phyloP scores from a whole-genome alignment of 2,888 invertebrate species.

The Melinopterus prodromus region DNA sequence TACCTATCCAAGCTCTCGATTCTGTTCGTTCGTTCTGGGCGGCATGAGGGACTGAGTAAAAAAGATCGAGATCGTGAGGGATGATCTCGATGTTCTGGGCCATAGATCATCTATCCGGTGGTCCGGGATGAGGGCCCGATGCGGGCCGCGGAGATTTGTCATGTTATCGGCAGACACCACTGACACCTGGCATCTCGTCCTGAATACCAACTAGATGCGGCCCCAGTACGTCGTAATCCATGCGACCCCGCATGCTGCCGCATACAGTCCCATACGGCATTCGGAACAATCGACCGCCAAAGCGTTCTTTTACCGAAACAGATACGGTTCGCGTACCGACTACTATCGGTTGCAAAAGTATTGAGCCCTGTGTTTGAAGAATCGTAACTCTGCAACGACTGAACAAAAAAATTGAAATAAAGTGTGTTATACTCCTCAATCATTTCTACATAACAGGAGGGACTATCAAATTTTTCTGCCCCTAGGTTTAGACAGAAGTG shows the following conservation, averaged over 20 bases:
- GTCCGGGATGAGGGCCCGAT: slow-evolving; percentile 39
- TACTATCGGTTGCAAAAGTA: too few relatives aligned
- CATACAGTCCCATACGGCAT: not conserved
- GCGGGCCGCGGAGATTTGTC: slow-evolving; percentile 48
- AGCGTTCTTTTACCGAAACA: not conserved
- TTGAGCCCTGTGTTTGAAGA: too few relatives aligned
- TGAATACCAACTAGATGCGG: slow-evolving; percentile 41
- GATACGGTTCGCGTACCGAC: not conserved
- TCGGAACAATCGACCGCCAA: not conserved
- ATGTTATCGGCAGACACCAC: slow-evolving; percentile 46
- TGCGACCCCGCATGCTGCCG: not conserved
- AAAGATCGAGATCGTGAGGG: not conserved
- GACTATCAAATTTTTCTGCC: too few relatives aligned
- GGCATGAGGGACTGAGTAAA: not conserved
- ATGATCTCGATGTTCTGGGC: slow-evolving; percentile 5
- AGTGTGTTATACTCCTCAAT: too few relatives aligned
- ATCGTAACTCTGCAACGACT: too few relatives aligned
- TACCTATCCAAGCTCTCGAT: not conserved
- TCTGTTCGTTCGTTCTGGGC: not conserved
- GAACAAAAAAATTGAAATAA: too few relatives aligned
- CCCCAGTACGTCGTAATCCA: slow-evolving; percentile 6
- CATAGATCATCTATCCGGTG: slow-evolving; percentile 16
- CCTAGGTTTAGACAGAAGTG: too few relatives aligned
- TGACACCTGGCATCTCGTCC: slow-evolving; percentile 43
- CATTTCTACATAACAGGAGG: too few relatives aligned